These are phyloP conservation scores for Hyperoplus immaculatus DNA, from an alignment of 2,797 vertebrate species.

Conservation along the genomic window DNA sequence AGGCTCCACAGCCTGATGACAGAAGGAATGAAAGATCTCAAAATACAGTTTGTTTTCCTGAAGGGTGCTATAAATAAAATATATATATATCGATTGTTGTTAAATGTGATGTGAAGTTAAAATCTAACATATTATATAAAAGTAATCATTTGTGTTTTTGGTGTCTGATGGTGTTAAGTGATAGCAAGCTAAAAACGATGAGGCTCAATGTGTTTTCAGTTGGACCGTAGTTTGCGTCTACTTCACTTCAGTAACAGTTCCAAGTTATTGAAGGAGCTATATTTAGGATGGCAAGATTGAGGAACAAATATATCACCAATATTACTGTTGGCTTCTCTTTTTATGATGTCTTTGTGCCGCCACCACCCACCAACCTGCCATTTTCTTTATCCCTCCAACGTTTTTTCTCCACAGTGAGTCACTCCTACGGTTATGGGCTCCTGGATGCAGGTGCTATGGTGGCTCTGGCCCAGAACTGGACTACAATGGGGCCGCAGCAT, in stretches of 20 bases:
- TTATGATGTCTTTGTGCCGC: no score
- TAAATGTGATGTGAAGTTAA: no score
- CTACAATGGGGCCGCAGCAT: conserved; percentile 90
- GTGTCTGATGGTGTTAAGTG: no score
- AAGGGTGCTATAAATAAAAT: no score
- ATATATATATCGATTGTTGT: no score
- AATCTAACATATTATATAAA: no score
- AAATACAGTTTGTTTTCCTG: no score
- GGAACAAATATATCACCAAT: background rate
- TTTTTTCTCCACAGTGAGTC: conserved; percentile 89
- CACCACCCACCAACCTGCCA: conserved; percentile 17
- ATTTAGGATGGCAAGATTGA: background rate
- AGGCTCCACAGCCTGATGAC: no score
- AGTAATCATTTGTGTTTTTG: no score
- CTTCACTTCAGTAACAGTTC: no score
- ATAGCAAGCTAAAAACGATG: background rate
- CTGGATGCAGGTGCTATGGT: conserved; percentile 96
- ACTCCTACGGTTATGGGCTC: conserved; percentile 95
- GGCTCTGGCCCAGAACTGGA: conserved; percentile 94
- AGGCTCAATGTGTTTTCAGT: background rate
- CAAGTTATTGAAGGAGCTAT: no score
- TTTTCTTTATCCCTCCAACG: conserved; percentile 7
- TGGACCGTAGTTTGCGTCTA: background rate
- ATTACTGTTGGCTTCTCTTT: background rate
- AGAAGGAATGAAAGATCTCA: no score